A percentile compares a stretch with the other conserved stretches of the same genome.
Evolutionary conservation across 92 coral and sea anemone genomes (phyloP).

Genomic region (Paragorgia papillata): DNA sequence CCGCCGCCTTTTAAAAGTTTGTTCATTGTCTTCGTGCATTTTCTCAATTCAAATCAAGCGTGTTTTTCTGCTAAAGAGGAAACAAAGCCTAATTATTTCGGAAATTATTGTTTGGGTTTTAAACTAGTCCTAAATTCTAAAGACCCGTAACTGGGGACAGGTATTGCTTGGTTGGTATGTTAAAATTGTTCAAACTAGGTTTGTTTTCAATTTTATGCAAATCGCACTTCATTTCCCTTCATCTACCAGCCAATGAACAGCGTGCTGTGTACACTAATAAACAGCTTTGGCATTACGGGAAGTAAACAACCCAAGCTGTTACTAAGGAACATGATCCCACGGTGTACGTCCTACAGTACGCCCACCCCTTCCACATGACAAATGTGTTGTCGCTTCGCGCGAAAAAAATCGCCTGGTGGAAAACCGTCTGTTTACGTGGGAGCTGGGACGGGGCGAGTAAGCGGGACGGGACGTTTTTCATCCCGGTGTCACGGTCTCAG

Average conservation of each 20-base stretch:
- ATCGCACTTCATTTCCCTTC: not conserved
- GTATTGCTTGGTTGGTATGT: not conserved
- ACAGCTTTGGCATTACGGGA: too few species aligned
- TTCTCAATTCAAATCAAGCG: not conserved
- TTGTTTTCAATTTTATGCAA: not conserved
- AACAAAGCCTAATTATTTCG: not conserved
- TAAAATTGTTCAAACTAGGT: not conserved
- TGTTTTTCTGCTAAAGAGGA: not conserved
- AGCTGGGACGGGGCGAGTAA: too few species aligned
- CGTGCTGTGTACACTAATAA: too few species aligned
- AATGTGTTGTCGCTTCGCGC: too few species aligned
- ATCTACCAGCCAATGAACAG: not conserved
- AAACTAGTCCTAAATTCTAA: not conserved
- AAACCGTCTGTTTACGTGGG: too few species aligned
- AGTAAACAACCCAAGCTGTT: too few species aligned
- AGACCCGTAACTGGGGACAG: not conserved
- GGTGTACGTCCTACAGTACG: too few species aligned
- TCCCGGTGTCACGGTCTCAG: too few species aligned
- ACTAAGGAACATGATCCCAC: too few species aligned
- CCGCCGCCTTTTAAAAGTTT: constrained; percentile 27
- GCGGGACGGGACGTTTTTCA: too few species aligned
- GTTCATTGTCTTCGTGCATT: constrained; percentile 7
- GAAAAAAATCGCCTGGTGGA: too few species aligned
- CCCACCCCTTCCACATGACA: too few species aligned
- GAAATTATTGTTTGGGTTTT: not conserved